Evolutionary conservation across 30 jellyfish, hydroid and myxozoan genomes (phyloP).

Genomic region (Aurelia sp.): DNA sequence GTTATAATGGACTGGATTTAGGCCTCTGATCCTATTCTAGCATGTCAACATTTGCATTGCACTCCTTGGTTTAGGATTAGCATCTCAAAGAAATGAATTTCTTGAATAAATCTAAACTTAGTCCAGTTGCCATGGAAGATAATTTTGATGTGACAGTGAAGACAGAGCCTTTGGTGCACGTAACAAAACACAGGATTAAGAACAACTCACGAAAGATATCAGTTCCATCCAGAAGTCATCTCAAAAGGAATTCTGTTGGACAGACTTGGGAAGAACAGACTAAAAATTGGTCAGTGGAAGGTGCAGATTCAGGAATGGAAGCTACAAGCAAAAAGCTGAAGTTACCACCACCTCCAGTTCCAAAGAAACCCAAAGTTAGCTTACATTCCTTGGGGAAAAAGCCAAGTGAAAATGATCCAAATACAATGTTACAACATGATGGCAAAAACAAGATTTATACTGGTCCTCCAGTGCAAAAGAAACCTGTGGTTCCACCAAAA

Average conservation of each 20-base stretch:
- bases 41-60: constrained; percentile 36
- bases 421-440: not conserved
- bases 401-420: not conserved
- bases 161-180: constrained; percentile 60
- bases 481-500: constrained; percentile 66
- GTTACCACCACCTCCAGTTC: constrained; percentile 77
- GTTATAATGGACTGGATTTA: too few species aligned
- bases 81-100: constrained; percentile 12
- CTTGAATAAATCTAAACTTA: constrained; percentile 14
- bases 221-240: constrained; percentile 50
- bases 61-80: constrained; percentile 17
- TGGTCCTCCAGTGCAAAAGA: not conserved
- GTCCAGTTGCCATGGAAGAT: constrained; percentile 60
- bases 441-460: not conserved
- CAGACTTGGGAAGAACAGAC: not conserved
- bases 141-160: constrained; percentile 55
- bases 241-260: constrained; percentile 35
- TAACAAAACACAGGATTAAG: constrained; percentile 58
- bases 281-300: not conserved
- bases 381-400: not conserved
- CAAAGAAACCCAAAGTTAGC: constrained; percentile 59
- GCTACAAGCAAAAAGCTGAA: not conserved
- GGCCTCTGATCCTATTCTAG: too few species aligned
- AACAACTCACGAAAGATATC: constrained; percentile 55
- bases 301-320: not conserved